Conservation (phyloP, 2,888 invertebrate genomes). For the Tubulanus polymorphus region DNA sequence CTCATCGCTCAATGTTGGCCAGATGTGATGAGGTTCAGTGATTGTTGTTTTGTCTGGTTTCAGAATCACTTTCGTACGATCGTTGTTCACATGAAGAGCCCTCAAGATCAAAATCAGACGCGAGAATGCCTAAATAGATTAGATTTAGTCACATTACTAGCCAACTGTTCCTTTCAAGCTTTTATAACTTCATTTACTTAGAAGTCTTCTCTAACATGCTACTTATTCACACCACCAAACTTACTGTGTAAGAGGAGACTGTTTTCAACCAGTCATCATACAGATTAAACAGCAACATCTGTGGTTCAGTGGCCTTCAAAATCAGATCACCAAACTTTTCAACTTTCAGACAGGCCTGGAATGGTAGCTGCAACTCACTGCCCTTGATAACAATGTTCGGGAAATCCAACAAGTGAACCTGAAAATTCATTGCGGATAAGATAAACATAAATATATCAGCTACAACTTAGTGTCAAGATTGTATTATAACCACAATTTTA, state of each 20-base stretch:
- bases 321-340: constrained; percentile 99
- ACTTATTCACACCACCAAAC: constrained; percentile 16
- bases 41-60: constrained; percentile 99
- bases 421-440: constrained; percentile 4
- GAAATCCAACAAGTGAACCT: constrained; percentile 97
- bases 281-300: constrained; percentile 98
- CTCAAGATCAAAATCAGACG: constrained; percentile 92
- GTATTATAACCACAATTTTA: constrained; percentile 21
- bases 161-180: too few relatives aligned
- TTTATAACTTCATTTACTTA: too few relatives aligned
- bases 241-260: constrained; percentile 93
- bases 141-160: too few relatives aligned
- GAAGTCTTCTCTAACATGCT: too few relatives aligned
- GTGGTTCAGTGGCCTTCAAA: constrained; percentile 97
- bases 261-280: constrained; percentile 99
- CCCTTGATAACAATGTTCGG: constrained; percentile 99
- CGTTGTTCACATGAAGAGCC: constrained; percentile 97
- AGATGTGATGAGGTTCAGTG: constrained; percentile 98
- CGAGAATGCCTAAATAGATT: constrained; percentile 96
- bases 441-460: not conserved
- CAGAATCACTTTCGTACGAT: constrained; percentile 94
- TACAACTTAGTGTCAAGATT: not conserved
- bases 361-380: constrained; percentile 94
- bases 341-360: constrained; percentile 91
- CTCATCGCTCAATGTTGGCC: constrained; percentile 95